Conservation (phyloP, 2,113 vertebrate genomes). For the Pomatostomus ruficeps region DNA sequence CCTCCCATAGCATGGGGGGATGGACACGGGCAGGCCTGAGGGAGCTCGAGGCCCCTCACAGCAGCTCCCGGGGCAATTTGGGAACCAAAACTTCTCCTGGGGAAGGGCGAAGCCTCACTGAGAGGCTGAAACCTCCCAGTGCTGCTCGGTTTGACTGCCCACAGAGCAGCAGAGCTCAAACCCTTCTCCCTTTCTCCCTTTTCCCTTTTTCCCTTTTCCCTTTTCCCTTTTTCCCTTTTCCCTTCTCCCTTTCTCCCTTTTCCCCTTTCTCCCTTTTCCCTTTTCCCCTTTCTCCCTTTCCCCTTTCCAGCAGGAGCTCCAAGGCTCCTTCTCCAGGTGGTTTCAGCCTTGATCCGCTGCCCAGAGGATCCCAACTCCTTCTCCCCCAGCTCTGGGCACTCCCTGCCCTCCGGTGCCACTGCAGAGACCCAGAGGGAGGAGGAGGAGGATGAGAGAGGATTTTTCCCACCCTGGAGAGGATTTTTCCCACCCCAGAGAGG, state of each 20-base stretch:
- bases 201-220: too few relatives aligned
- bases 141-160: background rate
- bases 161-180: background rate
- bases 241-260: background rate
- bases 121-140: background rate
- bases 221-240: too few relatives aligned
- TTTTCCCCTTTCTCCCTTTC: background rate
- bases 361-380: background rate
- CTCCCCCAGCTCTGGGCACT: background rate
- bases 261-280: too few relatives aligned
- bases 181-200: too few relatives aligned
- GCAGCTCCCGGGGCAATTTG: background rate
- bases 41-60: background rate
- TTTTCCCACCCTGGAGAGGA: background rate
- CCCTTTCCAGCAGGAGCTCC: background rate
- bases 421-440: background rate
- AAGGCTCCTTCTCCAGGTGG: background rate
- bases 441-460: background rate
- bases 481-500: background rate
- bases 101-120: accelerated
- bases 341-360: background rate
- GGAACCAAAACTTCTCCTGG: background rate
- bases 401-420: background rate
- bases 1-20: background rate
- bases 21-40: background rate